A percentile compares a stretch with the other conserved stretches of the same genome.
Conservation (phyloP, 2,113 vertebrate species). For the Apaloderma vittatum region DNA sequence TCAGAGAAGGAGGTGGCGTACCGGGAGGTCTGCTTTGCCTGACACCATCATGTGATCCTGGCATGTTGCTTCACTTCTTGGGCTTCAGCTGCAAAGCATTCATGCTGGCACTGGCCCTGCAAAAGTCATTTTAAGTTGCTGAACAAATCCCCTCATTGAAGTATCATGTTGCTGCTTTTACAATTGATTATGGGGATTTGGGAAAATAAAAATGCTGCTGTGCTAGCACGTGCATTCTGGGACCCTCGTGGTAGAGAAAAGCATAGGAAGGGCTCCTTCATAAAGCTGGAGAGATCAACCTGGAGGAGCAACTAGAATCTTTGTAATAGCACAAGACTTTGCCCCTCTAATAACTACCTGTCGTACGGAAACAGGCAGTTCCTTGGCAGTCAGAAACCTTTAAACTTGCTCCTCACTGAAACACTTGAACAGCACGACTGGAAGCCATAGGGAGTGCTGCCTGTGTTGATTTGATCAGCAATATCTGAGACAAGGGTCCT, state of each 20-base stretch:
- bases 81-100: not conserved
- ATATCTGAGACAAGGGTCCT: not conserved
- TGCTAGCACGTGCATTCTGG: not conserved
- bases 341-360: not conserved
- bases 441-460: not conserved
- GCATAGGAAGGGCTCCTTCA: not conserved
- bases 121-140: not conserved
- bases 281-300: not conserved
- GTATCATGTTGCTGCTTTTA: conserved; percentile 24
- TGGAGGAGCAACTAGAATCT: not conserved
- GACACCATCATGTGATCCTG: not conserved
- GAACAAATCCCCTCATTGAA: conserved; percentile 1
- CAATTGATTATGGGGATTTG: not conserved
- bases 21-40: not conserved
- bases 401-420: not conserved
- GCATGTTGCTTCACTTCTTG: not conserved
- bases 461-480: not conserved
- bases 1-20: not conserved
- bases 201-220: not conserved
- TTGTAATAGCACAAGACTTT: not conserved
- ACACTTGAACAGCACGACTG: not conserved
- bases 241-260: not conserved
- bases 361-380: not conserved
- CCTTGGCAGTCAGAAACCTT: not conserved
- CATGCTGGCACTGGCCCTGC: not conserved